Evolutionary conservation across 1,140 invertebrate genomes (phyloP).

Genomic region (Euglossa dilemma): DNA sequence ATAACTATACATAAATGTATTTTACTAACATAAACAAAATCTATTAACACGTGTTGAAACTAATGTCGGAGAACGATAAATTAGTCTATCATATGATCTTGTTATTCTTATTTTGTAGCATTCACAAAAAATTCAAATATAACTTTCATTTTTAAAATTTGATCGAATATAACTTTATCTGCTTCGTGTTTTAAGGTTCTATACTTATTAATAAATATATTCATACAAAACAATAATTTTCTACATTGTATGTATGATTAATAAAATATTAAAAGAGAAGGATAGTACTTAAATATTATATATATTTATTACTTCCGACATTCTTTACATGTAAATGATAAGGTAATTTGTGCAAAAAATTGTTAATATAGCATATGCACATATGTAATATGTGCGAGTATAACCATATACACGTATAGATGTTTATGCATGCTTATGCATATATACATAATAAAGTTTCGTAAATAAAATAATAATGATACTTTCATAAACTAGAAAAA

Average conservation of each 20-base stretch:
- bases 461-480: constrained; percentile 14
- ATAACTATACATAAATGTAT: constrained; percentile 28
- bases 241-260: neutral
- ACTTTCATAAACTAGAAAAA: neutral
- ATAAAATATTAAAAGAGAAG: neutral
- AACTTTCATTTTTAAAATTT: neutral
- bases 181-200: neutral
- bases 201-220: neutral
- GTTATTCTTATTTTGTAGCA: neutral
- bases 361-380: constrained; percentile 8
- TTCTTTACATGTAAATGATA: constrained; percentile 17
- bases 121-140: neutral
- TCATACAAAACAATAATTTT: neutral
- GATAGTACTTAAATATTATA: constrained; percentile 14
- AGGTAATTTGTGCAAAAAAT: constrained; percentile 42
- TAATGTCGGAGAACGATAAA: neutral
- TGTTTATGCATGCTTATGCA: neutral
- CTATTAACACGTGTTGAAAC: neutral
- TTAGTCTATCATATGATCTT: neutral
- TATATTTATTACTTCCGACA: constrained; percentile 32
- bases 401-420: neutral
- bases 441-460: constrained; percentile 12
- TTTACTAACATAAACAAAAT: constrained; percentile 7
- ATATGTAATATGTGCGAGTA: constrained; percentile 14
- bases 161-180: neutral